Evolutionary conservation across 2,888 invertebrate species (phyloP).

Genomic region (Agrochola macilenta): DNA sequence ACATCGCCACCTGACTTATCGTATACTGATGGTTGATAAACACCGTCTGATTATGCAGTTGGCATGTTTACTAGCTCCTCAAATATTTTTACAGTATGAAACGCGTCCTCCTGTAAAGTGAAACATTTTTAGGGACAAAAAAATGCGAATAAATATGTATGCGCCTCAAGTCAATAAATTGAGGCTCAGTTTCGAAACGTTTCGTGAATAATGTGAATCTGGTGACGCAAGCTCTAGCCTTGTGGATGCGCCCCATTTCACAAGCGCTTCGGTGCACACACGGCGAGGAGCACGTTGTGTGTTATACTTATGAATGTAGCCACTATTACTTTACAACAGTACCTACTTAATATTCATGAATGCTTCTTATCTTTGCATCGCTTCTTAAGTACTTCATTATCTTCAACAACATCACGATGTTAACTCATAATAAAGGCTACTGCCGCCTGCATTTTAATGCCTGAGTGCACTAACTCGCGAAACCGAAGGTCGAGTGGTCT

Average conservation of each 20-base stretch:
- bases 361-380: constrained; percentile 51
- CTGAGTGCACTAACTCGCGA: constrained; percentile 38
- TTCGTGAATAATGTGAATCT: constrained; percentile 83
- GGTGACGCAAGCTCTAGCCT: constrained; percentile 87
- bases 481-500: constrained; percentile 30
- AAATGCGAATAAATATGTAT: constrained; percentile 82
- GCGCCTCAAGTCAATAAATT: constrained; percentile 77
- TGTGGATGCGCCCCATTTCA: constrained; percentile 85
- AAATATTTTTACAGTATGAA: constrained; percentile 55
- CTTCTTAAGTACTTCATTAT: constrained; percentile 49
- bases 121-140: constrained; percentile 70
- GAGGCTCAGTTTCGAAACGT: constrained; percentile 81
- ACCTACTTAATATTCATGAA: constrained; percentile 56
- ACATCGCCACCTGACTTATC: constrained; percentile 55
- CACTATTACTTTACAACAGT: constrained; percentile 34
- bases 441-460: constrained; percentile 26
- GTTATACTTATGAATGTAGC: constrained; percentile 28
- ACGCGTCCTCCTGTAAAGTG: constrained; percentile 44
- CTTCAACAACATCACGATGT: constrained; percentile 56
- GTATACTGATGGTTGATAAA: constrained; percentile 52
- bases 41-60: constrained; percentile 55
- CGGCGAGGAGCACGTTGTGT: constrained; percentile 9
- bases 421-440: constrained; percentile 35
- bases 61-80: constrained; percentile 54
- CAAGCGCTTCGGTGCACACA: constrained; percentile 67